A percentile compares a stretch with the other conserved stretches of the same genome.
Conservation (phyloP, 2,888 invertebrate genomes). For the Drosophila siamana region DNA sequence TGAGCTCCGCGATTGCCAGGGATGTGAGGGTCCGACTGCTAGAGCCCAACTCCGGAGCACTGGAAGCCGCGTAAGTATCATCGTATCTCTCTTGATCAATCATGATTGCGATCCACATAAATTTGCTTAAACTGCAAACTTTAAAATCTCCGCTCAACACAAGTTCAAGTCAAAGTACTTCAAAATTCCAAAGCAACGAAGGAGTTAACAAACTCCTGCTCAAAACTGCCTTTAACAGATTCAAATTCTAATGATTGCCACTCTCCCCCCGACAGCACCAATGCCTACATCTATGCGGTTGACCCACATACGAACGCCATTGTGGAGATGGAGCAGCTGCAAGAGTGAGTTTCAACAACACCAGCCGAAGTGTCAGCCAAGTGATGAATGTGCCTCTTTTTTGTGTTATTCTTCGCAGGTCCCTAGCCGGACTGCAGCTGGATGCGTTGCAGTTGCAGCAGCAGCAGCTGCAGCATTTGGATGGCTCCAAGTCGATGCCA, state of each 20-base stretch:
- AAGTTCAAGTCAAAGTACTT: too few species aligned
- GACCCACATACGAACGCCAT: constrained; percentile 93
- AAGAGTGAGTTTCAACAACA: constrained; percentile 87
- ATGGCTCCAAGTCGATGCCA: constrained; percentile 87
- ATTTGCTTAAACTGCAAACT: too few species aligned
- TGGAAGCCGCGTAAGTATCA: constrained; percentile 86
- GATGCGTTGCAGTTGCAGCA: constrained; percentile 74
- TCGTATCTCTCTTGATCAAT: too few species aligned
- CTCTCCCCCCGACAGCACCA: constrained; percentile 88
- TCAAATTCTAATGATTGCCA: background rate
- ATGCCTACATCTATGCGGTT: constrained; percentile 94
- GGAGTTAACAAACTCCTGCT: background rate
- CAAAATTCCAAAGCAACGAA: too few species aligned
- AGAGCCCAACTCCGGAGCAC: constrained; percentile 88
- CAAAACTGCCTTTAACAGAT: background rate
- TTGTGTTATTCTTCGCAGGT: constrained; percentile 85
- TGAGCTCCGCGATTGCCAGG: constrained; percentile 91
- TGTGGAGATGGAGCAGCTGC: constrained; percentile 91
- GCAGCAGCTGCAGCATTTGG: constrained; percentile 57
- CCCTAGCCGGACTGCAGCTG: constrained; percentile 85
- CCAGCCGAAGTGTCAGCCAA: background rate
- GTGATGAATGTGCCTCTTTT: background rate
- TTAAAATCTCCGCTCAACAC: too few species aligned
- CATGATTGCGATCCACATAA: too few species aligned
- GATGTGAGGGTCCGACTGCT: constrained; percentile 92